A percentile compares a stretch with the other conserved stretches of the same genome.
Conservation (phyloP, 2,797 vertebrate genomes). For the Chaunax sp. region DNA sequence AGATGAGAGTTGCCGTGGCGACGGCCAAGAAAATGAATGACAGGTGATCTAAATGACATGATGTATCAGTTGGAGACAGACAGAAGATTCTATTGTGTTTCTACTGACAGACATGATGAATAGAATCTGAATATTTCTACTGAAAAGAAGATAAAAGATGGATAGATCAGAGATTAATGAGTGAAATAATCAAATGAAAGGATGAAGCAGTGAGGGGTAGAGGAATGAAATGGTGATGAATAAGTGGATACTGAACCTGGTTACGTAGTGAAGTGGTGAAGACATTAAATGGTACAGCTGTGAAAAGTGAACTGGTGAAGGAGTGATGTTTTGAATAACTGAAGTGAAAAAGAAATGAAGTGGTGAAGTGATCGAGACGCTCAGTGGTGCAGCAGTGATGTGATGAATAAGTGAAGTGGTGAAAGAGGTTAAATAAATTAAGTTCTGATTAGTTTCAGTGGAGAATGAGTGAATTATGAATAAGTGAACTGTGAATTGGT, state of each 20-base stretch:
- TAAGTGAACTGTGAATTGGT: fast-evolving
- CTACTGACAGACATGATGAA: not conserved
- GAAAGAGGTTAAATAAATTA: no score
- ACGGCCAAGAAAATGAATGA: constrained; percentile 41
- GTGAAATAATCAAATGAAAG: not conserved
- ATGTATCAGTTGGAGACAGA: constrained; percentile 2
- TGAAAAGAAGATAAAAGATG: not conserved
- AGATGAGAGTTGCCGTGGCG: constrained; percentile 41
- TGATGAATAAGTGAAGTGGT: not conserved
- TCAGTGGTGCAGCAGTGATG: no score
- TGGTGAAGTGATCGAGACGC: not conserved
- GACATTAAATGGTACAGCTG: not conserved
- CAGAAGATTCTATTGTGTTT: not conserved
- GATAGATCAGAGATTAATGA: not conserved
- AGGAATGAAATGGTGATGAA: not conserved
- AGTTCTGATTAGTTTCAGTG: no score
- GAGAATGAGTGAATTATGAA: not conserved
- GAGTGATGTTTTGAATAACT: not conserved
- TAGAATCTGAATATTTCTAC: no score
- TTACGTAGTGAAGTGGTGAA: not conserved
- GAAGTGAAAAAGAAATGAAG: no score
- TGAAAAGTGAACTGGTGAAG: not conserved
- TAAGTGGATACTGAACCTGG: not conserved
- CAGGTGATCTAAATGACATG: constrained; percentile 7
- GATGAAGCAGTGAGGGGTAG: not conserved